phyloP scores from a whole-genome alignment of 1,140 invertebrate species.

The Pantala flavescens region DNA sequence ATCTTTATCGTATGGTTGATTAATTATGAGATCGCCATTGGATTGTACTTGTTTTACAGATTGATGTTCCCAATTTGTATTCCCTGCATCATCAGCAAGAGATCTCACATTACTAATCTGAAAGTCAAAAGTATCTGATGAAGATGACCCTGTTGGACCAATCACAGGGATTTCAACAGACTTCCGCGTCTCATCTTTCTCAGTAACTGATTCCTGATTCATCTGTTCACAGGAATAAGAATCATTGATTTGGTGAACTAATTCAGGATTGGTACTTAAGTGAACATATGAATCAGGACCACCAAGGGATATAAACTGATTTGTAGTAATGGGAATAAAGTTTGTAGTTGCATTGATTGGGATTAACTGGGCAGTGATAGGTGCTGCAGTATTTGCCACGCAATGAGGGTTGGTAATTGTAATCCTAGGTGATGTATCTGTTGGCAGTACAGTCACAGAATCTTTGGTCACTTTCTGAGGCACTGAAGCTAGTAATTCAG shows the following conservation, averaged over 20 bases:
- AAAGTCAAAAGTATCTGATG: neutral
- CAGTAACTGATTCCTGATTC: neutral
- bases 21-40: neutral
- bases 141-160: neutral
- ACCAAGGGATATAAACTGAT: neutral
- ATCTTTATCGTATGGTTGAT: neutral
- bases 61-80: neutral
- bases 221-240: neutral
- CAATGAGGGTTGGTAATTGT: neutral
- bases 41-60: neutral
- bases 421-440: neutral
- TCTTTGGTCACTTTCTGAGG: slow-evolving; percentile 8
- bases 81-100: neutral
- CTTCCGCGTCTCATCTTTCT: neutral
- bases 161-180: neutral
- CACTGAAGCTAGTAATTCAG: neutral
- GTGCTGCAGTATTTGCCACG: neutral
- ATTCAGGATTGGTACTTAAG: neutral
- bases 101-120: neutral
- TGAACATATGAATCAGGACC: neutral
- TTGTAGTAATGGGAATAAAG: neutral
- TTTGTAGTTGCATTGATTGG: neutral
- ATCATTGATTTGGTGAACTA: neutral
- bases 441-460: neutral
- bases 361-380: neutral